Evolutionary conservation across 2,797 vertebrate genomes (phyloP).

Genomic region (Cacajao melanocephalus): DNA sequence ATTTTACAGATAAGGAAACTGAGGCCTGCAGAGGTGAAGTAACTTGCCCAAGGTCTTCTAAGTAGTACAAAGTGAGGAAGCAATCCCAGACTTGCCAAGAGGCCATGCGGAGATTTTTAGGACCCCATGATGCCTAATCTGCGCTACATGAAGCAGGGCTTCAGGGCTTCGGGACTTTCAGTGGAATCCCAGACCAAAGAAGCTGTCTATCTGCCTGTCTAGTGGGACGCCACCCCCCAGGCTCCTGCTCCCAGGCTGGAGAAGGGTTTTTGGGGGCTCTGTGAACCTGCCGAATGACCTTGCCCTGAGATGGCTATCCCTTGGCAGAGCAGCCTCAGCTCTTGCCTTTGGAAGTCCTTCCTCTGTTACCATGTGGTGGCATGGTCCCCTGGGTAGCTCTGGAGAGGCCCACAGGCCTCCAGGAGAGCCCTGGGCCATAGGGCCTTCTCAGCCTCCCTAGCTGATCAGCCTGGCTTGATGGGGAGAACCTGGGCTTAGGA

Average conservation of each 20-base stretch:
- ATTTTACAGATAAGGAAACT: background rate
- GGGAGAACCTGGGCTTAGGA: background rate
- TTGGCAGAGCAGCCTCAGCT: background rate
- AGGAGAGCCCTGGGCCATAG: background rate
- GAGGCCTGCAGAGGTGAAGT: background rate
- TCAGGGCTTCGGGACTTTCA: no score
- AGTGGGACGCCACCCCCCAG: background rate
- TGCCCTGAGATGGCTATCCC: no score
- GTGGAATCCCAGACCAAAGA: background rate
- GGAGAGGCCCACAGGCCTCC: background rate
- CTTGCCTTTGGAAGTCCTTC: background rate
- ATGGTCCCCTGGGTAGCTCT: accelerated
- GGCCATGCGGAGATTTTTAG: background rate
- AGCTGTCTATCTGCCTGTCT: background rate
- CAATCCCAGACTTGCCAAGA: background rate
- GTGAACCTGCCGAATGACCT: background rate
- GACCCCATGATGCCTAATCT: background rate
- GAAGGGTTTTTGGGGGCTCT: background rate
- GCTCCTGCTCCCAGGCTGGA: background rate
- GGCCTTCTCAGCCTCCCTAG: background rate
- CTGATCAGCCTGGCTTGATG: background rate
- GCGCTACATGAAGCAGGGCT: background rate
- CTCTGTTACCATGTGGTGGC: background rate
- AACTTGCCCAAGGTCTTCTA: background rate
- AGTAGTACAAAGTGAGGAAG: background rate